Percentiles rank a stretch among this genome's conserved stretches.
These are phyloP conservation scores for Pseudorectes ferrugineus DNA, from an alignment of 2,113 vertebrate species.

Conservation along the genomic window DNA sequence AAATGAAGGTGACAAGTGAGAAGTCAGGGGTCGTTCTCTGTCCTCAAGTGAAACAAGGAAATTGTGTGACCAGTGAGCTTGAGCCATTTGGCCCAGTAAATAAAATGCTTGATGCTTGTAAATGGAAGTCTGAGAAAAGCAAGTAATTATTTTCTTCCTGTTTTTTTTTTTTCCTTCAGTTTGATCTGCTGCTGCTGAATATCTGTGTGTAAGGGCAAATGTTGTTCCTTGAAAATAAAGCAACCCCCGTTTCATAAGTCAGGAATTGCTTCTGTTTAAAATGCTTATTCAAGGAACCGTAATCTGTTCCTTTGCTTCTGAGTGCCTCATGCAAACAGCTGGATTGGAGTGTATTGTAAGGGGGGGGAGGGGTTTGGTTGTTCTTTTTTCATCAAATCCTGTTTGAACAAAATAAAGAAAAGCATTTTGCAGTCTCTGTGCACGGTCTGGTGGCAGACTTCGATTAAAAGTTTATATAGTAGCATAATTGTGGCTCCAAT, in stretches of 20 bases:
- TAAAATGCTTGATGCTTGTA: background rate
- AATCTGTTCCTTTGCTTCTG: background rate
- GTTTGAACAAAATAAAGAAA: background rate
- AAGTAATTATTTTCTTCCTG: background rate
- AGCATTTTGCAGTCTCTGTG: background rate
- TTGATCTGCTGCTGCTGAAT: background rate
- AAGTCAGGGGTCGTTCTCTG: background rate
- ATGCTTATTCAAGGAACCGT: background rate
- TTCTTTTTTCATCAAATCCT: background rate
- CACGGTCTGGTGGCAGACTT: background rate
- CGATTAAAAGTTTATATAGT: background rate
- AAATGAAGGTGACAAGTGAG: background rate
- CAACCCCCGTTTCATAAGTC: background rate
- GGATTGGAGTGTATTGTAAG: background rate
- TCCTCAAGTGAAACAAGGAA: background rate
- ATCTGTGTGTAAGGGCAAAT: background rate
- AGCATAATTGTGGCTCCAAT: background rate
- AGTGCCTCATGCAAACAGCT: background rate
- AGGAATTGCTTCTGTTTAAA: background rate
- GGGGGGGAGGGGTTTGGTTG: fast-evolving
- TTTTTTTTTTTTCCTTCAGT: fast-evolving
- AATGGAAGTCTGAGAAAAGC: background rate
- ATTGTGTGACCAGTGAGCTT: background rate
- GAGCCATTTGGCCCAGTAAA: background rate
- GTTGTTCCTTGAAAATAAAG: background rate